Evolutionary conservation across 2,888 invertebrate species (phyloP).

Genomic region (Drosophila leonis): DNA sequence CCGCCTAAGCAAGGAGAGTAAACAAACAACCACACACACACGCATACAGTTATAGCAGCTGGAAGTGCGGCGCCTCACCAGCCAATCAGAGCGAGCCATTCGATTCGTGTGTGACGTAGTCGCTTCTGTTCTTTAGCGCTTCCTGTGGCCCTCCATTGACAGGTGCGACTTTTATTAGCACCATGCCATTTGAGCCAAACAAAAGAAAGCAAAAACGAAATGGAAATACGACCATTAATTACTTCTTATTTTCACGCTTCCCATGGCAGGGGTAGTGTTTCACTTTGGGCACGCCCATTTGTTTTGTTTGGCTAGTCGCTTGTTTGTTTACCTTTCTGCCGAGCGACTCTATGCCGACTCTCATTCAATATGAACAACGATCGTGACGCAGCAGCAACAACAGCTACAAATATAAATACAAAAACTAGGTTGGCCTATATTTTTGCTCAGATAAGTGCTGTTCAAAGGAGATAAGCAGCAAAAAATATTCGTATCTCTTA

Average conservation of each 20-base stretch:
- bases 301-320: conserved; percentile 72
- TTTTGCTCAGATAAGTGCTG: conserved; percentile 20
- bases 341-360: conserved; percentile 35
- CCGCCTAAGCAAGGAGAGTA: conserved; percentile 56
- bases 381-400: conserved; percentile 32
- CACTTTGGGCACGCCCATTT: conserved; percentile 74
- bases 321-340: conserved; percentile 73
- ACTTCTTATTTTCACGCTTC: conserved; percentile 63
- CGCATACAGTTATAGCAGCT: conserved; percentile 30
- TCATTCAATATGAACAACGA: conserved; percentile 44
- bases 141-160: conserved; percentile 56
- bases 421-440: conserved; percentile 36
- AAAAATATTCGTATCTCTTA: conserved; percentile 2
- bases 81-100: conserved; percentile 60
- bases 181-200: conserved; percentile 55
- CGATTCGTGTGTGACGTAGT: conserved; percentile 45
- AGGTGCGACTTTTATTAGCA: conserved; percentile 72
- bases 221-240: conserved; percentile 73
- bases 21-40: conserved; percentile 16
- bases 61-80: conserved; percentile 46
- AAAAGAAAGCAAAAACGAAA: conserved; percentile 73
- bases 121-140: conserved; percentile 43
- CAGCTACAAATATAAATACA: conserved; percentile 16
- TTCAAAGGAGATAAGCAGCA: conserved; percentile 9
- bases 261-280: conserved; percentile 54